phyloP scores from a whole-genome alignment of 1,140 invertebrate genomes.

The Orius laevigatus region DNA sequence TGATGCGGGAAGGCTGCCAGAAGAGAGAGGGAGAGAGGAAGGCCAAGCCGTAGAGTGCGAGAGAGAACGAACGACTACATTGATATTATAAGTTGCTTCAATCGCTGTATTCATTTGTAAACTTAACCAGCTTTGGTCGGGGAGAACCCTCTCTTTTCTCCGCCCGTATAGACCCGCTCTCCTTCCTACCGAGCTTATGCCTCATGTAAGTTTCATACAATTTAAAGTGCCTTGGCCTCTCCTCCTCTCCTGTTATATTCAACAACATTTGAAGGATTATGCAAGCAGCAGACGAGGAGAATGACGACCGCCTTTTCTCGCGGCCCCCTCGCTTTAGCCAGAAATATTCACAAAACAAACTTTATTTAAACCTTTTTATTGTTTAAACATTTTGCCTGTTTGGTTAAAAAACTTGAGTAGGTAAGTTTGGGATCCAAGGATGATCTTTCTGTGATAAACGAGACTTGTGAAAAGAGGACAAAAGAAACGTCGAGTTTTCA shows the following conservation, averaged over 20 bases:
- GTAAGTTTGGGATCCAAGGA: too few species aligned
- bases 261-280: slow-evolving; percentile 22
- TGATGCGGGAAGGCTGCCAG: slow-evolving; percentile 25
- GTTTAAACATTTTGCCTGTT: too few species aligned
- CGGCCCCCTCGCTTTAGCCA: too few species aligned
- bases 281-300: slow-evolving; percentile 16
- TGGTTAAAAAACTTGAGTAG: too few species aligned
- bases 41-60: slow-evolving; percentile 24
- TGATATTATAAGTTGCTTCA: slow-evolving; percentile 59
- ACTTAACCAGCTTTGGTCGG: slow-evolving; percentile 35
- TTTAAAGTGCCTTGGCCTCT: slow-evolving; percentile 24
- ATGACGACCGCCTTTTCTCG: not conserved
- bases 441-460: too few species aligned
- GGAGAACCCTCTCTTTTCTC: slow-evolving; percentile 31
- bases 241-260: slow-evolving; percentile 20
- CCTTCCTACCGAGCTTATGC: slow-evolving; percentile 20
- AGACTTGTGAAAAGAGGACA: too few species aligned
- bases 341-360: too few species aligned
- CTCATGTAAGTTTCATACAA: slow-evolving; percentile 29
- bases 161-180: slow-evolving; percentile 21
- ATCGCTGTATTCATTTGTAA: slow-evolving; percentile 58
- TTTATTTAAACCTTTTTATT: too few species aligned
- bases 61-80: slow-evolving; percentile 36
- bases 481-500: too few species aligned
- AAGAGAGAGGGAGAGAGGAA: slow-evolving; percentile 21